Conservation (phyloP, 2,113 vertebrate species). For the Pangasianodon gigas region DNA sequence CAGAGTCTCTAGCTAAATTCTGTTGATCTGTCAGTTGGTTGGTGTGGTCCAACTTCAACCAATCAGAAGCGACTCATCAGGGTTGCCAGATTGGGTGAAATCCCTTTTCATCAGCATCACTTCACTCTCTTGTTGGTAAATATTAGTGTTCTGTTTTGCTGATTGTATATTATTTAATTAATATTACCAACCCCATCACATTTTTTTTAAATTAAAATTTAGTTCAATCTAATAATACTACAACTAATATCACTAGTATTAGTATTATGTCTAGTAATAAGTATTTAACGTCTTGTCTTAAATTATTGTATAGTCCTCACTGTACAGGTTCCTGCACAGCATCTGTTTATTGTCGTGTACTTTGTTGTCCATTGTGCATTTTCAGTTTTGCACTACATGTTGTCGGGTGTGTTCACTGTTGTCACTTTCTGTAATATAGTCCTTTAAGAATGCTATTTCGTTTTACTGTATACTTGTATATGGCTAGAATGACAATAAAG, state of each 20-base stretch:
- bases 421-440: not conserved
- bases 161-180: not conserved
- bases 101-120: not conserved
- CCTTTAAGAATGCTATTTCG: not conserved
- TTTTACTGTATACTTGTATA: not conserved
- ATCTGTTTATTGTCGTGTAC: not conserved
- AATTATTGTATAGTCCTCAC: not conserved
- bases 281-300: not conserved
- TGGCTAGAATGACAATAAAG: not conserved
- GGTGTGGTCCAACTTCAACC: slow-evolving; percentile 30
- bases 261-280: not conserved
- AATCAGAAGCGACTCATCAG: not conserved
- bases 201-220: not conserved
- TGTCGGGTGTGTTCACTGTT: not conserved
- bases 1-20: not conserved
- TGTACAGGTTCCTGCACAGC: not conserved
- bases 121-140: not conserved
- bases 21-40: slow-evolving; percentile 4
- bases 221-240: not conserved
- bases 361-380: not conserved
- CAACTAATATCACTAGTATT: not conserved
- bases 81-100: not conserved
- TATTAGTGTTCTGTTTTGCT: not conserved
- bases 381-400: not conserved
- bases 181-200: not conserved